Evolutionary conservation across 2,113 vertebrate species (phyloP), one percentile per base, ranked within the genome.

Genomic region (Melospiza georgiana): DNA sequence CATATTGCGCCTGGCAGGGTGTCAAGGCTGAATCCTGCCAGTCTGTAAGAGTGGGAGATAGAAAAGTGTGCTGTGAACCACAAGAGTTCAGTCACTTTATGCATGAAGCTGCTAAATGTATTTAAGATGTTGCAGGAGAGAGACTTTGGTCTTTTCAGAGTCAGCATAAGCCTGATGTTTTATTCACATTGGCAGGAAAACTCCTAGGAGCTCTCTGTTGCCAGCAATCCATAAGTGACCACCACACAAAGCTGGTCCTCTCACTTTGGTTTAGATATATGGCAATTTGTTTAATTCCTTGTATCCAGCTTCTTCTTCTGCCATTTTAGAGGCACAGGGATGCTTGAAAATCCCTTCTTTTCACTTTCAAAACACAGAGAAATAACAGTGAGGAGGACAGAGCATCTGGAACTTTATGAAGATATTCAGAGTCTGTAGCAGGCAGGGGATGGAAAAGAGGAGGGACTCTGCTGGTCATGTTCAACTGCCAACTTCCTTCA

Each of bases 1-100:
- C 93, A 96, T 95, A 96, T 97, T 97, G 94, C 0, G 84, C 92
- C 95, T 98, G 94, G 97, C 88, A 84, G 85, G 90, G 85, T 89
- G 90, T 96, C 96, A 98, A 96, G 72, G 51, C 83, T 92, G 54
- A 90, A 91, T 89, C 79, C 74, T 93, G 82, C 76, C 76, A 95
- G 65, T 19, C 27, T 93, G 77, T 49, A 59, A 85, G 81, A 84
- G 49, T 87, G 57, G 73, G 89, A 97, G 78, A 90, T 84, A 72
- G 86, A 65, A 90, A 95, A 97, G 44, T 58, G 67, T 86, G 82
- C 84, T 77, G 79, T 62, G 85, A 94, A 96, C 10, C 31, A 77
- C 44, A 78, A 49, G 49, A 90, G 51, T 92, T 93, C 74, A 91
- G 93, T 77, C 55, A 86, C 85, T 84, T 92, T 68, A 73, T 90